Base-by-base conservation (phyloP, 2,797 vertebrate genomes). In the Rhodeus uyekii region DNA sequence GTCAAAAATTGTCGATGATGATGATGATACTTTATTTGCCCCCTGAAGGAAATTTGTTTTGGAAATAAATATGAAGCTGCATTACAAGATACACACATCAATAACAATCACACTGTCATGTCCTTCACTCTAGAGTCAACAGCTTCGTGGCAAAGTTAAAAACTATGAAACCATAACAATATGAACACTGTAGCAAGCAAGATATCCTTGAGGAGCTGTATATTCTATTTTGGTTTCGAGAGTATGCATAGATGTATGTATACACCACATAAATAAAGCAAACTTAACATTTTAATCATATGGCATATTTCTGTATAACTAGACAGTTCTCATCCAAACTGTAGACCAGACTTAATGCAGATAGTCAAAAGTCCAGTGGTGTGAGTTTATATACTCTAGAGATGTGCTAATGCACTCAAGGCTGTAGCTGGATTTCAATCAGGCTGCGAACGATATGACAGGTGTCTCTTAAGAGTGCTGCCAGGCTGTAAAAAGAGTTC, bases 371-470 rank as follows among this genome's bases (percentile, higher is more conserved):
- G 58, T 76, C 63, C 64, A 50, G 73, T 12, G 22, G 29, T 65
- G 27, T 6, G 22, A 16, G 53, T 22, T 18, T 55, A 34, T 68
- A 22, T 44, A 36, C 61, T 55, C 63, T 18, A 18, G 38, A 29
- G 24, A 39, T 75, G 72, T 22, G 22, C 19, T 50, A 27, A 67
- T 46, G 27, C 13, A 18, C 38, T 53, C 22, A 53, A 34, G 32
- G 46, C 16, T 77, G 65, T 69, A 69, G 32, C 53, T 71, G 63
- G 18, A 76, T 68, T 42, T 82, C 81, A 76, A 68, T 77, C 81
- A 72, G 73, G 24, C 81, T 76, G 16, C 67, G 42, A 65, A 39
- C 9, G 5, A 24, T 18, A 44, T 18, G 19, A 76, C 60, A 74
- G 81, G 75, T 24, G 42, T 71, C 53, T 83, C 64, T 60, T 67